These are phyloP conservation scores for Drosophila tanythrix DNA, from an alignment of 2,888 invertebrate genomes.

Conservation along the genomic window DNA sequence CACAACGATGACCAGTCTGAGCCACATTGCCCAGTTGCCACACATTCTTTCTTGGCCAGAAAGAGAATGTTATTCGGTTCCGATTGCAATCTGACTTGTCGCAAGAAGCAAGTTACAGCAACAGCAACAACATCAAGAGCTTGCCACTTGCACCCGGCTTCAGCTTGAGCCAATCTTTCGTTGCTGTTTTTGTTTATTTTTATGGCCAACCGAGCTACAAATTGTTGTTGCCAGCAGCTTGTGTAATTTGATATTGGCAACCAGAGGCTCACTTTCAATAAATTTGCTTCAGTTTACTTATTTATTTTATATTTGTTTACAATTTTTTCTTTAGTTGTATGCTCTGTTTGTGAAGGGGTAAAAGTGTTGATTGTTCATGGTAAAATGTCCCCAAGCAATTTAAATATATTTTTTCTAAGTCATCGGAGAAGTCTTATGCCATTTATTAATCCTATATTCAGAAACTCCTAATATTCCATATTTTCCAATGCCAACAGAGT, in stretches of 20 bases:
- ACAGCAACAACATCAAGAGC: slow-evolving; percentile 23
- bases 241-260: slow-evolving; percentile 78
- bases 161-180: slow-evolving; percentile 1
- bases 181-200: slow-evolving; percentile 19
- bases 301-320: not conserved
- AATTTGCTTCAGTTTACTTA: slow-evolving; percentile 59
- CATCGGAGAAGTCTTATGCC: not conserved
- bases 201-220: slow-evolving; percentile 66
- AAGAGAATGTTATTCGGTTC: slow-evolving; percentile 64
- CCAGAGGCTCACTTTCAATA: slow-evolving; percentile 71
- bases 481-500: not conserved
- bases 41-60: slow-evolving; percentile 67
- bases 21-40: slow-evolving; percentile 56
- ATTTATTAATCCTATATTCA: not conserved
- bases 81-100: slow-evolving; percentile 71
- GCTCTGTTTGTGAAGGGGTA: not conserved
- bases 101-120: slow-evolving; percentile 54
- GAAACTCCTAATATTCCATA: not conserved
- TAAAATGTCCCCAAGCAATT: not conserved
- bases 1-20: slow-evolving; percentile 19
- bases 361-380: not conserved
- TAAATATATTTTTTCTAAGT: not conserved
- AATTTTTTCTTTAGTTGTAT: not conserved
- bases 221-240: slow-evolving; percentile 58
- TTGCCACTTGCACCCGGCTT: slow-evolving; percentile 4